Conservation (phyloP, 2,113 vertebrate species). For the Pandion haliaetus region DNA sequence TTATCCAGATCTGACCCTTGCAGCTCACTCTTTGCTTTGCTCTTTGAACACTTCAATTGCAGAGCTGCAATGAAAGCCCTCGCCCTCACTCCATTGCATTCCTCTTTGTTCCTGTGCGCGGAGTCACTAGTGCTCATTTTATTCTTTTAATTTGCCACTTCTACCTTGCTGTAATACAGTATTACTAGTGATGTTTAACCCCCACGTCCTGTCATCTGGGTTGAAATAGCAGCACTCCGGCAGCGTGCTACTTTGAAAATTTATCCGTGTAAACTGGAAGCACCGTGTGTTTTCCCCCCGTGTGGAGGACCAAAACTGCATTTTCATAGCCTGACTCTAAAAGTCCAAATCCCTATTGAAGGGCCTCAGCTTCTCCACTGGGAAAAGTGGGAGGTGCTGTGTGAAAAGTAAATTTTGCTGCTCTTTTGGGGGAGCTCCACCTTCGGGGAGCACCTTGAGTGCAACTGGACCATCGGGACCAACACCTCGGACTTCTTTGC, state of each 20-base stretch:
- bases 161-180: background rate
- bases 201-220: background rate
- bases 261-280: background rate
- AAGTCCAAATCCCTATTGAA: background rate
- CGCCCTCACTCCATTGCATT: background rate
- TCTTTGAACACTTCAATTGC: background rate
- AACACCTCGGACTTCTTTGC: background rate
- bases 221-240: background rate
- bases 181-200: background rate
- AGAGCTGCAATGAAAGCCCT: background rate
- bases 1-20: conserved; percentile 70
- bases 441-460: background rate
- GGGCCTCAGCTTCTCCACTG: background rate
- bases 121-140: background rate
- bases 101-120: background rate
- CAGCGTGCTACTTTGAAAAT: background rate
- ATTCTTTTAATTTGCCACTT: background rate
- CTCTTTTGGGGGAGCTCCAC: background rate
- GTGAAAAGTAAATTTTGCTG: background rate
- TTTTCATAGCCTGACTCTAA: background rate
- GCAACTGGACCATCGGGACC: fast-evolving
- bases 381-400: background rate
- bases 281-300: background rate
- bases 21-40: conserved; percentile 24
- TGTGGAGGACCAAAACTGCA: background rate